Evolutionary conservation across 1,140 invertebrate genomes (phyloP).

Genomic region (Temnothorax curvispinosus): DNA sequence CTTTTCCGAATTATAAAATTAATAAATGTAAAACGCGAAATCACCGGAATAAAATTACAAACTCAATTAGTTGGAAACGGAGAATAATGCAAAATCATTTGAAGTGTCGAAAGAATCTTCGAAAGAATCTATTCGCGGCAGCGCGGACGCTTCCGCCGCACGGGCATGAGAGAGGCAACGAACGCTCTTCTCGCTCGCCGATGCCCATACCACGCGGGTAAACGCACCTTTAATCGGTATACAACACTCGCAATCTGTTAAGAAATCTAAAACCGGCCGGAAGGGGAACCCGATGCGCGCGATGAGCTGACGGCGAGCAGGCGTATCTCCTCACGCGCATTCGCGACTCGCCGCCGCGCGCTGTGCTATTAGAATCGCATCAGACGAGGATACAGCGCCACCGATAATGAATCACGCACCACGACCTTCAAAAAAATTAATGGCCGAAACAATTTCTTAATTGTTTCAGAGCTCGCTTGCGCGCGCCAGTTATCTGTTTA

Average conservation of each 20-base stretch:
- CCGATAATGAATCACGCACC: constrained; percentile 69
- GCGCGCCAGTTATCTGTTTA: neutral
- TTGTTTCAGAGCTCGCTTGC: constrained; percentile 67
- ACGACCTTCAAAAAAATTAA: constrained; percentile 70
- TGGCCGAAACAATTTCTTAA: constrained; percentile 76
- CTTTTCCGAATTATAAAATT: neutral
- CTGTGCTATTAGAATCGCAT: constrained; percentile 76
- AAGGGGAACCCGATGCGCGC: constrained; percentile 43
- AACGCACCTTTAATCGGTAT: constrained; percentile 57
- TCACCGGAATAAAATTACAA: neutral
- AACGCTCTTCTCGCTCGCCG: constrained; percentile 34
- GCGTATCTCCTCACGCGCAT: constrained; percentile 41
- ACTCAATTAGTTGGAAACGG: too few relatives aligned
- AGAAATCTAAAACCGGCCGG: constrained; percentile 63
- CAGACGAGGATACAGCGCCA: constrained; percentile 61
- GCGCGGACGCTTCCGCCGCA: constrained; percentile 16
- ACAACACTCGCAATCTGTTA: constrained; percentile 52
- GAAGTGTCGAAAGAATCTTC: constrained; percentile 13
- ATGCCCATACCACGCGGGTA: constrained; percentile 22
- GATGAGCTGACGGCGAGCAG: constrained; percentile 44
- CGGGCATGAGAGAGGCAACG: constrained; percentile 10
- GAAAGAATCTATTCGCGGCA: constrained; percentile 19
- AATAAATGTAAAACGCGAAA: neutral
- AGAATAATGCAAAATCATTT: neutral
- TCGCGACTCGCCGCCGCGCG: constrained; percentile 25